These are phyloP conservation scores for Sceloporus tristichus DNA, from an alignment of 2,113 vertebrate species.

Conservation along the genomic window DNA sequence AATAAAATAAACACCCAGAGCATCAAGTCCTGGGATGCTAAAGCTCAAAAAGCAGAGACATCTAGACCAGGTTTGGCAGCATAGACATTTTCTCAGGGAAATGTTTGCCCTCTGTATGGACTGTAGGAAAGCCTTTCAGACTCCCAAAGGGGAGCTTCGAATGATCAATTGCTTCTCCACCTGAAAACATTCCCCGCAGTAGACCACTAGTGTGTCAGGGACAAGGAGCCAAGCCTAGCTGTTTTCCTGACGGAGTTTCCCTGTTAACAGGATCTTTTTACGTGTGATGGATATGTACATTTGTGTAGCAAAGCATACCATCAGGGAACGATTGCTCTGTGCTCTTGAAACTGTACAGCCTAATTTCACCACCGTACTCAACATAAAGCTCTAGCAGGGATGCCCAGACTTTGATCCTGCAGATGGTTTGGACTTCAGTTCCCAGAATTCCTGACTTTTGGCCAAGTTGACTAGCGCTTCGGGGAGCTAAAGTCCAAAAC, in stretches of 20 bases:
- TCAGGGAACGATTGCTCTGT: background rate
- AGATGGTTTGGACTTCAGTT: too few relatives aligned
- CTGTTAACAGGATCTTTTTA: too few relatives aligned
- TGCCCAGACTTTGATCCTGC: too few relatives aligned
- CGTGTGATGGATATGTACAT: too few relatives aligned
- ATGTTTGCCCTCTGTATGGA: background rate
- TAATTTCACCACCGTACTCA: background rate
- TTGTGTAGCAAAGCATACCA: background rate
- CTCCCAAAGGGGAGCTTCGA: background rate
- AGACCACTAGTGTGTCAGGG: background rate
- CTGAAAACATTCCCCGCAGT: background rate
- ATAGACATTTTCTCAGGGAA: background rate
- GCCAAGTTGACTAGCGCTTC: too few relatives aligned
- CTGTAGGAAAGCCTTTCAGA: background rate
- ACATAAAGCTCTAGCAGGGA: too few relatives aligned
- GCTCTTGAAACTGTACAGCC: background rate
- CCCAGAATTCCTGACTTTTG: too few relatives aligned
- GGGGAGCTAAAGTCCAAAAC: too few relatives aligned
- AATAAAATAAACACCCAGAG: too few relatives aligned
- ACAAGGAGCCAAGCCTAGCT: background rate
- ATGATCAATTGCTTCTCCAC: background rate
- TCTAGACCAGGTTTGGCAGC: background rate
- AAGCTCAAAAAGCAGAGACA: background rate
- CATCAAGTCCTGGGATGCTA: background rate
- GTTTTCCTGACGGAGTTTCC: background rate